These are phyloP conservation scores for Hydra vulgaris DNA, from an alignment of 30 jellyfish, hydroid and myxozoan genomes.

Conservation along the genomic window DNA sequence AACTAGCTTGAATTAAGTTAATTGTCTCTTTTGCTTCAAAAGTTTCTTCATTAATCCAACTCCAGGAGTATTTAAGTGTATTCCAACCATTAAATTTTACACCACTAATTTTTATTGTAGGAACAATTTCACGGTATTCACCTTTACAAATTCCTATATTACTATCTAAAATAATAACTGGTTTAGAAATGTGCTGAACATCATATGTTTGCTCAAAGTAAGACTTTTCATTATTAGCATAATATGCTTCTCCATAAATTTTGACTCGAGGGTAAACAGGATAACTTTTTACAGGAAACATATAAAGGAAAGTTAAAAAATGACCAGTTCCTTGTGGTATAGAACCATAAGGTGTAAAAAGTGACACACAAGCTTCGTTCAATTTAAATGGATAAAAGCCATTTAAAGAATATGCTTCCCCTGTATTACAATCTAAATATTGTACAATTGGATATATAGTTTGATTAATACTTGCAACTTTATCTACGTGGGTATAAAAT, in stretches of 20 bases:
- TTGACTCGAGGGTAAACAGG: not conserved
- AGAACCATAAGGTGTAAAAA: constrained; percentile 13
- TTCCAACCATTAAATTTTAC: constrained; percentile 10
- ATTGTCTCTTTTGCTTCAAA: not conserved
- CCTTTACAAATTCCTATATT: constrained; percentile 21
- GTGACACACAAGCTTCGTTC: not conserved
- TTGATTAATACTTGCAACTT: not conserved
- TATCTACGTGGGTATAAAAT: not conserved
- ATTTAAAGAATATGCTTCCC: no score
- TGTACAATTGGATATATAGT: not conserved
- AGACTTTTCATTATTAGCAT: not conserved
- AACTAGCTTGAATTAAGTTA: not conserved
- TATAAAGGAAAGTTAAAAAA: constrained; percentile 8
- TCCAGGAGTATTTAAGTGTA: not conserved
- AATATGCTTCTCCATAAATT: not conserved
- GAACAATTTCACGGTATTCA: constrained; percentile 16
- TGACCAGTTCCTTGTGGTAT: constrained; percentile 19
- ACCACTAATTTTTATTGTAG: not conserved
- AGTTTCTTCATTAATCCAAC: not conserved
- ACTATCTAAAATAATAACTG: not conserved
- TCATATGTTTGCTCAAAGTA: not conserved
- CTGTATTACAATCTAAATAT: not conserved
- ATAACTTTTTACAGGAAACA: not conserved
- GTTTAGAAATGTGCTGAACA: constrained; percentile 1
- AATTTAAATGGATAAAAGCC: no score